These are phyloP conservation scores for Hydrotaea diabolus DNA, from an alignment of 2,888 invertebrate species.

Conservation along the genomic window DNA sequence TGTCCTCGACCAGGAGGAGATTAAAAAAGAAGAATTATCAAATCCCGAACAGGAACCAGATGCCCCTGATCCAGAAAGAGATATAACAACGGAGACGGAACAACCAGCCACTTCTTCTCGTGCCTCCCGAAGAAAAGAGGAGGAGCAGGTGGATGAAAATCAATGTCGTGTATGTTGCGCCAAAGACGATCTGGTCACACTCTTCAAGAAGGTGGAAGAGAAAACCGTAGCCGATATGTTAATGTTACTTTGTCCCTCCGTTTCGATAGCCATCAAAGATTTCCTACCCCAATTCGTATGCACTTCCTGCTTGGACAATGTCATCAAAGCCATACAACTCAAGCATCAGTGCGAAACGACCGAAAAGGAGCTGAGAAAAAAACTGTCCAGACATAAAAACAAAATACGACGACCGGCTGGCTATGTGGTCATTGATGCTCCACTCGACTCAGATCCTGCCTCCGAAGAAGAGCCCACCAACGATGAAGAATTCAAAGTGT, in stretches of 20 bases:
- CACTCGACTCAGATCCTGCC: conserved; percentile 76
- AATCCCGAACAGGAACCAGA: neutral
- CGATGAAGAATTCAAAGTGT: conserved; percentile 80
- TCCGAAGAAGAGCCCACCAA: conserved; percentile 75
- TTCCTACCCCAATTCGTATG: conserved; percentile 81
- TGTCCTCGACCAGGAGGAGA: conserved; percentile 39
- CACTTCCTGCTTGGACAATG: conserved; percentile 77
- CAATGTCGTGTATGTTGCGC: conserved; percentile 79
- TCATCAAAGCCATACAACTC: conserved; percentile 79
- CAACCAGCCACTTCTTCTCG: conserved; percentile 64
- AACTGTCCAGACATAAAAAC: conserved; percentile 79
- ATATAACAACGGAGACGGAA: conserved; percentile 51
- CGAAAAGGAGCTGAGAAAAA: conserved; percentile 79
- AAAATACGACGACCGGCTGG: conserved; percentile 78
- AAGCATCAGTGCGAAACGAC: conserved; percentile 79
- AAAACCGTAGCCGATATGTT: conserved; percentile 79
- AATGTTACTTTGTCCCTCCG: conserved; percentile 79
- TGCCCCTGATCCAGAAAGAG: too few species aligned
- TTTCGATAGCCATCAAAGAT: conserved; percentile 79
- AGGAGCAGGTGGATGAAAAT: conserved; percentile 75
- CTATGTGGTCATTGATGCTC: conserved; percentile 80
- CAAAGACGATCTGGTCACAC: conserved; percentile 75
- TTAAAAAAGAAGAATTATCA: conserved; percentile 48
- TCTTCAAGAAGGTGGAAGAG: conserved; percentile 77
- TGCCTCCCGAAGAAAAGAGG: conserved; percentile 65